phyloP scores from a whole-genome alignment of 1,140 invertebrate genomes.

The Antheraea mylitta region DNA sequence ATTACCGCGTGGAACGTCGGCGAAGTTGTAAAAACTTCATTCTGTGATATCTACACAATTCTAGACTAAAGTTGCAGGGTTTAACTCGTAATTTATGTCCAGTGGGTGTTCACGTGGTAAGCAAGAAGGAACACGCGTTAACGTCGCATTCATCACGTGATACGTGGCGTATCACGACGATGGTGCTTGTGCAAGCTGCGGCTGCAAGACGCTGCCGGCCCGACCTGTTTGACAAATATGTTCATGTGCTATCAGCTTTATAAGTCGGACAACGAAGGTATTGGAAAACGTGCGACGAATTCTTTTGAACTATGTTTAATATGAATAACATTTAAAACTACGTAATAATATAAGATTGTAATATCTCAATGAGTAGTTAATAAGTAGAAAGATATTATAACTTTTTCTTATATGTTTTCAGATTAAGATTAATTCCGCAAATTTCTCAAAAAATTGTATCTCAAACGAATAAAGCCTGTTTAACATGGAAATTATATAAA shows the following conservation, averaged over 20 bases:
- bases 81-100: slow-evolving; percentile 70
- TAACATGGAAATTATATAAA: too few relatives aligned
- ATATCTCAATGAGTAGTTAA: too few relatives aligned
- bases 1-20: slow-evolving; percentile 48
- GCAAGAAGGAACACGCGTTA: slow-evolving; percentile 63
- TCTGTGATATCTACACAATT: slow-evolving; percentile 61
- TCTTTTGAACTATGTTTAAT: background rate
- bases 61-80: slow-evolving; percentile 57
- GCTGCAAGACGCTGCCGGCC: background rate
- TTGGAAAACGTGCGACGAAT: background rate
- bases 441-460: too few relatives aligned
- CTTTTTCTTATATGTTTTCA: too few relatives aligned
- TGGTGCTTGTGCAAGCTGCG: slow-evolving; percentile 51
- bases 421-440: too few relatives aligned
- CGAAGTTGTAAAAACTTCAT: slow-evolving; percentile 65
- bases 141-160: slow-evolving; percentile 62
- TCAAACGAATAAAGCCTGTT: too few relatives aligned
- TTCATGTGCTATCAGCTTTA: slow-evolving; percentile 8
- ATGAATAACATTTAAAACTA: background rate
- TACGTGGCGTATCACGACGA: slow-evolving; percentile 63
- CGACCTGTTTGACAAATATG: slow-evolving; percentile 5
- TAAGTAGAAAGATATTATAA: too few relatives aligned
- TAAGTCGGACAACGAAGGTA: background rate
- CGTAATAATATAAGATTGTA: background rate
- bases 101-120: slow-evolving; percentile 57